Evolutionary conservation across 1,140 invertebrate species (phyloP), one percentile per base, ranked within the genome.

Genomic region (Rhopalosiphum padi): DNA sequence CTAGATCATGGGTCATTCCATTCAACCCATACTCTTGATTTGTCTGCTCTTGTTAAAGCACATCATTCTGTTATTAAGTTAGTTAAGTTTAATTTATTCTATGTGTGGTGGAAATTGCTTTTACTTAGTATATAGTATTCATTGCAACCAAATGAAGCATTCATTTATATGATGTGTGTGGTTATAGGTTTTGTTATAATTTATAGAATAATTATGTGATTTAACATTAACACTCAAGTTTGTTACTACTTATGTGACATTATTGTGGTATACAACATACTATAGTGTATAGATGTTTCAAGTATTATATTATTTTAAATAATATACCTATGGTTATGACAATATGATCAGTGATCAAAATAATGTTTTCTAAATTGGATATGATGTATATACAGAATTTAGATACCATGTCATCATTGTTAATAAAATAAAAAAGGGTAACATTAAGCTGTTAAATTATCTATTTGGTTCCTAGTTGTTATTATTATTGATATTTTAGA

Each of bases 401-500:
- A n/a, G 30, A 18, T 6, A 77, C 60, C 0, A 15, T 77, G 60
- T 18, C 15, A 5, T 6, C 15, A 5, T 18, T 77, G 60, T 77
- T 77, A 77, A 77, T 77, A 35, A 77, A n/a, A 77, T 35, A 77
- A 77, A 77, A 77, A n/a, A 18, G 60, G 60, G 60, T n/a, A 18
- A 77, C 60, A 77, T 5, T 77, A 77, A 77, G 4, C 60, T n/a
- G n/a, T 77, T 68, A 15, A 68, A 68, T 68, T 15, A 68, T 68
- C 60, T n/a, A 6, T 30, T 77, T 18, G 30, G 11, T 18, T 30
- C 4, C 23, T 22, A 11, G 55, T 35, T 77, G 30, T 23, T 35
- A 51, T 88, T 88, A 8, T 88, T 88, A 22, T 88, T 88, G 22
- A 88, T 87, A 21, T 86, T 37, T 85, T 86, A 22, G 21, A 88